Conservation (phyloP, 2,113 vertebrate species). For the Brachionichthys hirsutus region DNA sequence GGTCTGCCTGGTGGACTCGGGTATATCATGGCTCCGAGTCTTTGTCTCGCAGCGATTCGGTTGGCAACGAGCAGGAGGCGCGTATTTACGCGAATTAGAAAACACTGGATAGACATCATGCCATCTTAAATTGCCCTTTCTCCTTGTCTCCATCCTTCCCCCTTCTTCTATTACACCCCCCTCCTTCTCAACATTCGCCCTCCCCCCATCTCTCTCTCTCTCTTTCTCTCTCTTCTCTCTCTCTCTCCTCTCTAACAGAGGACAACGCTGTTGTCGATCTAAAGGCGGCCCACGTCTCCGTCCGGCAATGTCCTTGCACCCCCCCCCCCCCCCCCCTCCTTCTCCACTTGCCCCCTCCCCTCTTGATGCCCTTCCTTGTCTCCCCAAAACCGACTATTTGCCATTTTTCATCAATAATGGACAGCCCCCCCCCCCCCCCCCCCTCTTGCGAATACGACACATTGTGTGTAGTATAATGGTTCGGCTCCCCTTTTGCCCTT, state of each 20-base stretch:
- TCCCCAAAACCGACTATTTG: conserved; percentile 66
- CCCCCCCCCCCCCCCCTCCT: conserved; percentile 29
- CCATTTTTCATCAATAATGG: conserved; percentile 76
- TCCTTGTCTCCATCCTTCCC: conserved; percentile 34
- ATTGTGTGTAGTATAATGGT: conserved; percentile 66
- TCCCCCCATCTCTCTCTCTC: conserved; percentile 4
- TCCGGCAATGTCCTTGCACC: conserved; percentile 66
- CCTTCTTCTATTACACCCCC: conserved; percentile 28
- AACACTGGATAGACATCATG: conserved; percentile 44
- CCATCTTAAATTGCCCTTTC: conserved; percentile 32
- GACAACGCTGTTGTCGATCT: conserved; percentile 70
- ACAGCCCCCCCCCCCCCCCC: conserved; percentile 46
- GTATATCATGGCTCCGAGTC: conserved; percentile 19
- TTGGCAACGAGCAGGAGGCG: conserved; percentile 27
- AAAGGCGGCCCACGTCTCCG: conserved; percentile 77
- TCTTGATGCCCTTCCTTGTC: conserved; percentile 50
- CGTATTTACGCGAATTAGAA: conserved; percentile 56
- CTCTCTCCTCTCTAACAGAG: conserved; percentile 51
- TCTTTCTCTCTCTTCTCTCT: conserved; percentile 16
- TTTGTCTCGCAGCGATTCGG: conserved; percentile 11
- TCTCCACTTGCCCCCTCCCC: conserved; percentile 46
- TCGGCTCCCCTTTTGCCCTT: conserved; percentile 65
- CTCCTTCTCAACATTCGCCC: conserved; percentile 33
- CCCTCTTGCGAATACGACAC: conserved; percentile 48
- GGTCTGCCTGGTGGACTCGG: conserved; percentile 48